phyloP scores from a whole-genome alignment of 1,140 invertebrate species.

The Plutomurus gul region DNA sequence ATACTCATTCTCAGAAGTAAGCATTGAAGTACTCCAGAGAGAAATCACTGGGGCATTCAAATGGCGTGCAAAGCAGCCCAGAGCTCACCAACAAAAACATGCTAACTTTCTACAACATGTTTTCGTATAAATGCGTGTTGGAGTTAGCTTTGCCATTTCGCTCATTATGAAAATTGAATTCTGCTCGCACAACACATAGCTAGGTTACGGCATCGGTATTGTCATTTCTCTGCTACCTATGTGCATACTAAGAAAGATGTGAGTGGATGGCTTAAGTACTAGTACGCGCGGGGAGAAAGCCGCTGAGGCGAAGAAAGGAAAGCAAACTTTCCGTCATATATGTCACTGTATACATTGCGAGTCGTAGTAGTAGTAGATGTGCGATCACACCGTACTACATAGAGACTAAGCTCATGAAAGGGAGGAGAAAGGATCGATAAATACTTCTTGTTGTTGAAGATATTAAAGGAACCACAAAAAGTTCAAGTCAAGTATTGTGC shows the following conservation, averaged over 20 bases:
- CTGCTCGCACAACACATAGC: neutral
- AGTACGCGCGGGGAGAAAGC: no score
- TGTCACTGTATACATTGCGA: neutral
- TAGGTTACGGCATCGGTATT: no score
- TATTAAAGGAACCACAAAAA: neutral
- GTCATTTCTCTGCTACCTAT: neutral
- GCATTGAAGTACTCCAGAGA: neutral
- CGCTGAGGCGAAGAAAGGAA: no score
- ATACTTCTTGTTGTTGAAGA: neutral
- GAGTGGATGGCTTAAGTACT: no score
- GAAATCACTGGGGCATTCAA: neutral
- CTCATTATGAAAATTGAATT: conserved; percentile 24
- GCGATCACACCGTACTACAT: neutral
- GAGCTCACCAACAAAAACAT: neutral
- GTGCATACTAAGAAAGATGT: no score
- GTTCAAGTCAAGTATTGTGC: neutral
- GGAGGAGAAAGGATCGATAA: neutral
- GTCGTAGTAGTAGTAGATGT: neutral
- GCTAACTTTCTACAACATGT: neutral
- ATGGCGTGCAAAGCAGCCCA: neutral
- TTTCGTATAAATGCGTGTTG: neutral
- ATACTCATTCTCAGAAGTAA: no score
- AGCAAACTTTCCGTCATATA: neutral
- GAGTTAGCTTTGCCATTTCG: neutral
- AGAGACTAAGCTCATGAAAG: neutral